These are phyloP conservation scores for Macrophya annulata DNA, from an alignment of 2,888 invertebrate genomes.

Conservation along the genomic window DNA sequence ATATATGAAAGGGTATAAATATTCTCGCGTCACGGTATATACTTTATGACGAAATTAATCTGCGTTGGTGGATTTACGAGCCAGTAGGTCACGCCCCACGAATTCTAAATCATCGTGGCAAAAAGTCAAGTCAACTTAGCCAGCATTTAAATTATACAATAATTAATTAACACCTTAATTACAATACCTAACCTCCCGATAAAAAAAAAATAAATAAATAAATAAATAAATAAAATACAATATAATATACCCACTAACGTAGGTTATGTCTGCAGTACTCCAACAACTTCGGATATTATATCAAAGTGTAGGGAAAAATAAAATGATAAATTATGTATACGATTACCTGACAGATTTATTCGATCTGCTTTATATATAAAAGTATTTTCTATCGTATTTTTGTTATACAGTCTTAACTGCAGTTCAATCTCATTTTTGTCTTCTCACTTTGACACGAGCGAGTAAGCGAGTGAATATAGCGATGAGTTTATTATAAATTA, in stretches of 20 bases:
- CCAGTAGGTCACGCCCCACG: slow-evolving; percentile 62
- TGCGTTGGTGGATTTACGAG: slow-evolving; percentile 75
- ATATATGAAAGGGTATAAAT: slow-evolving; percentile 69
- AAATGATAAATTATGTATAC: background rate
- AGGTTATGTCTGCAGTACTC: background rate
- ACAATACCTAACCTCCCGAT: background rate
- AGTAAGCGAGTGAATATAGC: background rate
- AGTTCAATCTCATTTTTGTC: slow-evolving; percentile 18
- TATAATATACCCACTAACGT: background rate
- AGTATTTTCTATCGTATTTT: no score
- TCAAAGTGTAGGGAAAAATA: background rate
- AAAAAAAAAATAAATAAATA: background rate
- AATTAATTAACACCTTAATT: slow-evolving; percentile 73
- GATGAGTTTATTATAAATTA: slow-evolving; percentile 53
- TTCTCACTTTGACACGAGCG: slow-evolving; percentile 29
- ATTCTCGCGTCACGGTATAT: slow-evolving; percentile 68
- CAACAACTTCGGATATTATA: background rate
- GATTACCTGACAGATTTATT: background rate
- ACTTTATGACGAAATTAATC: slow-evolving; percentile 75
- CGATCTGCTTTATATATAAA: background rate
- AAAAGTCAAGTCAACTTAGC: slow-evolving; percentile 64
- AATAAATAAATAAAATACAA: background rate
- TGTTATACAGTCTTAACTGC: background rate
- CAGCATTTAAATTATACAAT: slow-evolving; percentile 66
- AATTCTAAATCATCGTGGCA: slow-evolving; percentile 68